phyloP scores from a whole-genome alignment of 2,797 vertebrate genomes.

The Cossypha heuglini region DNA sequence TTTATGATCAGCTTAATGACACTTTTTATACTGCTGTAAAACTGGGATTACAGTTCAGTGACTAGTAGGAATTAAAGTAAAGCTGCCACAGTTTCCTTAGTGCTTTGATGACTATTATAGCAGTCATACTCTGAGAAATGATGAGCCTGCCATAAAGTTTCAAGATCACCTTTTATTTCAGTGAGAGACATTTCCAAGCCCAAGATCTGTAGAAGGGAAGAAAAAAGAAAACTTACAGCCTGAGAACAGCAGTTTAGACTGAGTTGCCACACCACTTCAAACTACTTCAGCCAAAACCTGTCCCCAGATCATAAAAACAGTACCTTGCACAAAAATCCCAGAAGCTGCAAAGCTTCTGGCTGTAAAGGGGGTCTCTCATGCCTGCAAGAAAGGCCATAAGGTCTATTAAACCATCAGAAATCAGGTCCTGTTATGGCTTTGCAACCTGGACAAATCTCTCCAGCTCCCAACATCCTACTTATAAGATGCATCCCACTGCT shows the following conservation, averaged over 20 bases:
- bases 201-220: neutral
- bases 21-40: constrained; percentile 23
- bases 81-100: neutral
- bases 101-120: neutral
- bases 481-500: neutral
- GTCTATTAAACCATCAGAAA: neutral
- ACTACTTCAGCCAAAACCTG: neutral
- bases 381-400: neutral
- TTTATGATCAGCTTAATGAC: neutral
- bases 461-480: neutral
- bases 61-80: neutral
- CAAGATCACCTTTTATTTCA: neutral
- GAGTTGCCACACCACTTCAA: neutral
- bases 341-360: neutral
- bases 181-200: neutral
- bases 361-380: neutral
- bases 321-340: neutral
- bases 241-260: neutral
- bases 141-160: constrained; percentile 1
- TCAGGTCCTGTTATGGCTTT: neutral
- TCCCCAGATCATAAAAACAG: neutral
- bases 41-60: neutral
- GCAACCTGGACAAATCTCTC: neutral
- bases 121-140: neutral
- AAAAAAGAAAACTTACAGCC: neutral